Evolutionary conservation across 2,797 vertebrate genomes (phyloP).

Genomic region (Coendou prehensilis): DNA sequence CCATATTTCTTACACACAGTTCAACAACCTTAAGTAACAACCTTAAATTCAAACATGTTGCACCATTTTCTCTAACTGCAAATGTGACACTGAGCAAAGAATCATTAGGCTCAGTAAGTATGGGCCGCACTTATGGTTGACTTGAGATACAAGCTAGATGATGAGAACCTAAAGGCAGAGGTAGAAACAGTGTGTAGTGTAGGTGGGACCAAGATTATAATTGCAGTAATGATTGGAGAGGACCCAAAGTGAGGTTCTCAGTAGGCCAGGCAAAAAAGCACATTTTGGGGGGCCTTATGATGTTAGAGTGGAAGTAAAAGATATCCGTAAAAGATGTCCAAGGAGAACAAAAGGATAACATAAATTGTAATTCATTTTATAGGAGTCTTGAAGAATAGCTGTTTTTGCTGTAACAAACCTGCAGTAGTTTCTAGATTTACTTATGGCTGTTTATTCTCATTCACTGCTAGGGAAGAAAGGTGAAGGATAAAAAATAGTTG

Average conservation of each 20-base stretch:
- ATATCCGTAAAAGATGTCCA: not conserved
- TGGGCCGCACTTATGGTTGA: not conserved
- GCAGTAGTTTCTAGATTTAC: not conserved
- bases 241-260: not conserved
- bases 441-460: slow-evolving; percentile 41
- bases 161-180: not conserved
- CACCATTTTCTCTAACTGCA: not conserved
- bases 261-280: not conserved
- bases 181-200: not conserved
- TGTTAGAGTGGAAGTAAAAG: not conserved
- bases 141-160: not conserved
- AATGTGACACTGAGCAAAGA: not conserved
- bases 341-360: not conserved
- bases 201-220: not conserved
- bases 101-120: not conserved
- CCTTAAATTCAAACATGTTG: not conserved
- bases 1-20: not conserved
- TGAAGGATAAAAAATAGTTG: slow-evolving; percentile 14
- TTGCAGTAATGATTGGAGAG: not conserved
- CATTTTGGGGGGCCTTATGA: not conserved
- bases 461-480: slow-evolving; percentile 33
- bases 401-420: not conserved
- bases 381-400: not conserved
- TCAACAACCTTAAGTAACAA: not conserved
- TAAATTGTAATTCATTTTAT: not conserved